Percentiles rank a stretch among this genome's conserved stretches.
Conservation (phyloP, 2,797 vertebrate species). For the Holocentrus rufus region DNA sequence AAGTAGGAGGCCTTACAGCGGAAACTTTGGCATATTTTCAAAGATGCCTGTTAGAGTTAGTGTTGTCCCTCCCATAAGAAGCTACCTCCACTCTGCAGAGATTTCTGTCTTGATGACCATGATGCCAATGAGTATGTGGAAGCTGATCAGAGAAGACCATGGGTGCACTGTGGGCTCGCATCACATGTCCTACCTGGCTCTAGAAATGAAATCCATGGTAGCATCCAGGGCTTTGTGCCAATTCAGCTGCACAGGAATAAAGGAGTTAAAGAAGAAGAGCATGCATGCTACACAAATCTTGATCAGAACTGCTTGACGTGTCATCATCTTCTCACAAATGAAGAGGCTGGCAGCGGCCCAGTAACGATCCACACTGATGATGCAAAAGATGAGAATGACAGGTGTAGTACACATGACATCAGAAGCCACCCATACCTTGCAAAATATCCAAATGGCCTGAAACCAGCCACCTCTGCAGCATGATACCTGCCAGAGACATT, state of each 20-base stretch:
- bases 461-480: slow-evolving; percentile 15
- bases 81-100: too few relatives aligned
- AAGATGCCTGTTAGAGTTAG: too few relatives aligned
- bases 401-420: slow-evolving; percentile 35
- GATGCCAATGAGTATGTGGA: slow-evolving; percentile 19
- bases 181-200: slow-evolving; percentile 45
- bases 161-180: slow-evolving; percentile 50
- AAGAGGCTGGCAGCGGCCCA: slow-evolving; percentile 19
- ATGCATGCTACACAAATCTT: slow-evolving; percentile 34
- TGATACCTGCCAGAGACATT: slow-evolving; percentile 13
- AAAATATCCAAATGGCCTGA: slow-evolving; percentile 12
- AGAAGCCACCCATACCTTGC: slow-evolving; percentile 18
- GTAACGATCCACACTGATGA: slow-evolving; percentile 26
- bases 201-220: neutral
- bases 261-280: slow-evolving; percentile 31
- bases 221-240: neutral
- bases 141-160: slow-evolving; percentile 73
- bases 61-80: too few relatives aligned
- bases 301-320: slow-evolving; percentile 23
- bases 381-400: slow-evolving; percentile 16
- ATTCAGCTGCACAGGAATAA: slow-evolving; percentile 26
- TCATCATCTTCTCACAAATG: slow-evolving; percentile 28
- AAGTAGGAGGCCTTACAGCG: too few relatives aligned
- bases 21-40: too few relatives aligned
- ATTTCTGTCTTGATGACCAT: too few relatives aligned